Evolutionary conservation across 2,797 vertebrate species (phyloP), one percentile per base, ranked within the genome.

Genomic region (Ispidina picta): DNA sequence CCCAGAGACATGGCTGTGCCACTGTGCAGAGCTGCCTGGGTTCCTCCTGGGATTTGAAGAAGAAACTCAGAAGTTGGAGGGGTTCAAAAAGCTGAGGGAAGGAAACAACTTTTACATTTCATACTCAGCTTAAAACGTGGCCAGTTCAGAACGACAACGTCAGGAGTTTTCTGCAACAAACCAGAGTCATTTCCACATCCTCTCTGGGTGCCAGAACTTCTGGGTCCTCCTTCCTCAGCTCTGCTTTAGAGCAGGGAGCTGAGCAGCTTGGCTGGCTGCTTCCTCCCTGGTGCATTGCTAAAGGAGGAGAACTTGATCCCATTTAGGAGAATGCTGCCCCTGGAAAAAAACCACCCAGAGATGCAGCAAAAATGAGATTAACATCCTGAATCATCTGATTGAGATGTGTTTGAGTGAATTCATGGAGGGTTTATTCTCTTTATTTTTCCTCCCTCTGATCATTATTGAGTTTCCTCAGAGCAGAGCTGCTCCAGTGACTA

Each of bases 111-210:
- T 75, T 29, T 1, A 73, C 56, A 62, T 31, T 25, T 69, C 76
- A 15, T 15, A 51, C 60, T 96, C 94, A 74, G 87, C 87, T 90
- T 15, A 63, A 93, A 87, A 59, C 21, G 18, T 15, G 6, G 49
- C 78, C 22, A 73, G 64, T 59, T 74, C 55, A 41, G 79, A 51
- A 48, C 29, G 9, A 21, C 69, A 71, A 14, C 0, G 2, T 44
- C 28, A 4, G 69, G 78, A 46, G 64, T 66, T 88, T 62, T 12
- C 3, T 80, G 87, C 75, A 80, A 37, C 49, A 76, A 39, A 75
- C 10, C 10, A 64, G 56, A n/a, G 52, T 33, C 12, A 31, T 83
- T 93, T 93, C 82, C 91, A 83, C 87, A 85, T 94, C 92, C 87
- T 80, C 18, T 69, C 39, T 11, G 1, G 10, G 82, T 84, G 92